Base-by-base conservation (phyloP, 2,113 vertebrate genomes). In the Melanocharis versteri region DNA sequence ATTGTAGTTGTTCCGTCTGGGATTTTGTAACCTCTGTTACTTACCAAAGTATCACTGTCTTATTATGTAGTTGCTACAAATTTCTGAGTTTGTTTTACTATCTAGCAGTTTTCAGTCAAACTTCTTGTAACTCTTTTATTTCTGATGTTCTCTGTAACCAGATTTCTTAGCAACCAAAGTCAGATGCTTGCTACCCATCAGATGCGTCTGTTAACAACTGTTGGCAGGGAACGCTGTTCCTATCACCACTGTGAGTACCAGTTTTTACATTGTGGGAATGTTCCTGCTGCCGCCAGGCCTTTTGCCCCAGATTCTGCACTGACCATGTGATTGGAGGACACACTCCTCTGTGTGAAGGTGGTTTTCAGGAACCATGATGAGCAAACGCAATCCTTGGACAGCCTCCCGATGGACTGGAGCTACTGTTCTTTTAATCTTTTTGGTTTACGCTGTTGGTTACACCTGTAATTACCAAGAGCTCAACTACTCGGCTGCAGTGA, bases 141-240 rank as follows among this genome's bases (percentile, higher is more conserved):
- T 88, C 83, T 81, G 50, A 33, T 30, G 19, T 13, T 93, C 8
- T 57, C 45, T 81, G 28, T 79, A 62, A 50, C 54, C 50, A 65
- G 18, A 58, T 94, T 86, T 95, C 76, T 20, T 92, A 93, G 83
- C 86, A 93, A 62, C 79, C 42, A 13, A 83, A 83, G 30, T 86
- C 85, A 62, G 48, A 40, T 73, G 57, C 54, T 65, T 53, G 50
- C 56, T 80, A 42, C 62, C 68, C 35, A 50, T 90, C 73, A 69
- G 45, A 53, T 90, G 50, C 53, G 21, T 65, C 82, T 93, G 61
- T 79, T 70, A 65, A 82, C 50, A n/a, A 12, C 39, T 57, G 50
- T 54, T 93, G 83, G 71, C 68, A 70, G 77, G 42, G 64, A 77
- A 42, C 80, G 28, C 62, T 65, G 12, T 69, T 93, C 48, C 17